Base-by-base conservation (phyloP, 2,888 invertebrate species). In the Thymelicus acteon region DNA sequence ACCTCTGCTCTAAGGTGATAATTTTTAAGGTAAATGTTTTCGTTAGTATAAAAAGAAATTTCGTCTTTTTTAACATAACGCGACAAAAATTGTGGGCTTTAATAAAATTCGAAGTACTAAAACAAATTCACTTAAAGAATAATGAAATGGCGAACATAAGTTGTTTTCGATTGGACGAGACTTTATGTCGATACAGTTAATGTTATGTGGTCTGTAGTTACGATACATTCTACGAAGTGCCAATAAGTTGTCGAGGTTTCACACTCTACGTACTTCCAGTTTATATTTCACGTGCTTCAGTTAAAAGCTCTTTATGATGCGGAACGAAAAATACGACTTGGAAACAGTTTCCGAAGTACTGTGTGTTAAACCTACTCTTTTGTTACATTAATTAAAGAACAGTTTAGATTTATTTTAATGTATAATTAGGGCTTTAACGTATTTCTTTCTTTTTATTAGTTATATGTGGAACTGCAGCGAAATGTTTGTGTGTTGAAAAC, bases 131-230 rank as follows among this genome's bases (percentile, higher is more conserved):
- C 48, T 67, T 15, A 48, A 39, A 19, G 40, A 49, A 39, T 60
- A 67, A 40, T 40, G 49, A 40, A 49, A 52, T 60, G 40, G 60
- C 31, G 24, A 15, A 57, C 49, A 60, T 19, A 60, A 67, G 58
- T 67, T 54, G 24, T 61, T 54, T 67, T 7, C 61, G 31, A 60
- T 60, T 60, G 40, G 60, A 52, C 31, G 52, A 61, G 44, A 19
- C 24, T 61, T 54, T 61, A 54, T n/a, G 48, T 54, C 60, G 39
- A 52, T 67, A 40, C 60, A 47, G 60, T 67, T 67, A 49, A 60
- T 37, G 60, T 67, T 67, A 67, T 67, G 19, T 60, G 67, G 52
- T n/a, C 47, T 61, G 66, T 58, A 67, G 67, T 67, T 52, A 54
- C 60, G 37, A 44, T 67, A 67, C 24, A 40, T 67, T 61, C 37